These are phyloP conservation scores for Crematogaster levior DNA, from an alignment of 2,888 invertebrate genomes.

Conservation along the genomic window DNA sequence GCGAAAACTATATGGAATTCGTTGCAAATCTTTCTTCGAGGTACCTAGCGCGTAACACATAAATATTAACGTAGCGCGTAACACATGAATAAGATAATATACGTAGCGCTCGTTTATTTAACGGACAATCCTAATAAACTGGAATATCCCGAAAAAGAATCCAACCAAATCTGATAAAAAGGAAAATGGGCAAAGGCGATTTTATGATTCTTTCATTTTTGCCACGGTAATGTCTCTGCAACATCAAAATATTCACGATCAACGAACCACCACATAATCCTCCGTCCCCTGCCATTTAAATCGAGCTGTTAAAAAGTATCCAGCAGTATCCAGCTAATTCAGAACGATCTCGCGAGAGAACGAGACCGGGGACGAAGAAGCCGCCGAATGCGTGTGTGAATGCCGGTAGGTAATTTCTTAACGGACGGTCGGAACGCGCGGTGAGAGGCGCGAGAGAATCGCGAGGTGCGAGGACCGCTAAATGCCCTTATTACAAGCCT, in stretches of 20 bases:
- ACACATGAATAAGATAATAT: constrained; percentile 11
- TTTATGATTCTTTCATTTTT: constrained; percentile 39
- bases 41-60: neutral
- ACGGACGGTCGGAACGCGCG: neutral
- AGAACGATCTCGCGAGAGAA: constrained; percentile 13
- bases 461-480: constrained; percentile 34
- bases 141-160: constrained; percentile 19
- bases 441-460: constrained; percentile 12
- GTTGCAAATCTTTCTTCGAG: neutral
- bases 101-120: constrained; percentile 12
- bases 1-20: constrained; percentile 11
- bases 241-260: constrained; percentile 42
- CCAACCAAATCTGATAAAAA: constrained; percentile 36
- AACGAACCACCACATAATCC: constrained; percentile 32
- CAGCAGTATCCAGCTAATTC: constrained; percentile 36
- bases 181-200: constrained; percentile 32
- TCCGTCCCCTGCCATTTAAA: constrained; percentile 9
- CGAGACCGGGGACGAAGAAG: neutral
- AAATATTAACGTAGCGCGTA: neutral
- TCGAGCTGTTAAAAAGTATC: constrained; percentile 26
- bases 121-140: constrained; percentile 22
- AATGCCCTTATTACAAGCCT: constrained; percentile 40
- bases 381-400: neutral
- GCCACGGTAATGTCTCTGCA: neutral
- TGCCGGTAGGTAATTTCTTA: constrained; percentile 34